Evolutionary conservation across 53 echinoderm and acorn worm genomes (phyloP), one percentile per base, ranked within the genome.

Genomic region (Paelopatides confundens): DNA sequence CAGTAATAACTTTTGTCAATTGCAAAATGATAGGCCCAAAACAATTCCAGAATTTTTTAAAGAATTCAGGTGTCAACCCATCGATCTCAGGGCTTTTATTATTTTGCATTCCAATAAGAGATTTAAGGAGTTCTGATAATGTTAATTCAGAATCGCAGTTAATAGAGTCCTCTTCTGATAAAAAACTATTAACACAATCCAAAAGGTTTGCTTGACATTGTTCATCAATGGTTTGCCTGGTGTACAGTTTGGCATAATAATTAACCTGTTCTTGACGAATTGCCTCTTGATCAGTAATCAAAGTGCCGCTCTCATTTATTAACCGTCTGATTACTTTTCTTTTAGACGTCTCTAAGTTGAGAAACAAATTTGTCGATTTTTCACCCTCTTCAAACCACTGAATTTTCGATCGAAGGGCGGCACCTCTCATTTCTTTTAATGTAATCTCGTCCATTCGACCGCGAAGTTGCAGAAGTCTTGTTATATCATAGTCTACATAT

Each of bases 11-110:
- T 3, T 4, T 30, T 4, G 4, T 13, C 3, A 68, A 5, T 5
- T 14, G 15, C 3, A 15, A 4, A 29, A 68, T 3, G 5, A 68
- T 30, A 33, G 30, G 15, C 5, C 30, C 34, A 15, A 68, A 4
- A 3, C 4, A 9, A 33, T 27, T 3, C 68, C 68, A 68, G 14
- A 68, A 68, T 3, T 15, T 3, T 68, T 32, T 68, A 68, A 26
- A 68, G 14, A 68, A 68, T 33, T 33, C 31, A 27, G 26, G 32
- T 2, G 71, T 70, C n/a, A 70, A 2, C n/a, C 71, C 71, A 70
- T 70, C 68, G 26, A 68, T 9, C 26, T 29, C 68, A 15, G 68
- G 68, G 34, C 68, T 68, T 68, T 68, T 68, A 68, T 68, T 68
- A 30, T 3, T 68, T 33, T 68, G 4, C 68, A 68, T 68, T 27